phyloP scores from a whole-genome alignment of 2,888 invertebrate genomes.

The Melanargia galathea region DNA sequence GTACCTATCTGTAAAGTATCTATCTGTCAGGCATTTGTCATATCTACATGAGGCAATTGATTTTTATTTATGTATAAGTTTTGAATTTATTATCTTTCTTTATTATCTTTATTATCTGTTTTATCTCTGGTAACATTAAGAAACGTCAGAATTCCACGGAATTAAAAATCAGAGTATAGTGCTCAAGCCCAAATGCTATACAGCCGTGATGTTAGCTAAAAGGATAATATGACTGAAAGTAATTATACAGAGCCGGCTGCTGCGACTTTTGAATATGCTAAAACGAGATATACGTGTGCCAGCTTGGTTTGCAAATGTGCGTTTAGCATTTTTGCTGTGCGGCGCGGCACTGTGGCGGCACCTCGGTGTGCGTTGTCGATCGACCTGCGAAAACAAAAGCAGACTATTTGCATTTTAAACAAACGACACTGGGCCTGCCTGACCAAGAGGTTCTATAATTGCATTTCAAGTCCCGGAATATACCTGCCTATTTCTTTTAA shows the following conservation, averaged over 20 bases:
- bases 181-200: constrained; percentile 13
- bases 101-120: no score
- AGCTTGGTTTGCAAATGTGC: constrained; percentile 66
- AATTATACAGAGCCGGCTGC: constrained; percentile 28
- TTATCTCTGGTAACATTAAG: no score
- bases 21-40: no score
- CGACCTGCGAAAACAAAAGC: constrained; percentile 69
- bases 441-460: constrained; percentile 44
- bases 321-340: constrained; percentile 67
- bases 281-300: constrained; percentile 52
- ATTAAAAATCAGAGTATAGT: no score
- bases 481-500: background rate
- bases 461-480: background rate
- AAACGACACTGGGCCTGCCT: constrained; percentile 69
- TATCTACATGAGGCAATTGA: no score
- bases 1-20: no score
- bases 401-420: constrained; percentile 78
- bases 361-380: constrained; percentile 56
- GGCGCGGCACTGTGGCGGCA: no score
- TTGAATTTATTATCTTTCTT: no score
- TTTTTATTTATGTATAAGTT: no score
- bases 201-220: constrained; percentile 18
- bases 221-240: constrained; percentile 25
- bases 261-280: constrained; percentile 46
- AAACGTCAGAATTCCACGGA: no score